Evolutionary conservation across 2,888 invertebrate species (phyloP), one percentile per base, ranked within the genome.

Genomic region (Mantis religiosa): DNA sequence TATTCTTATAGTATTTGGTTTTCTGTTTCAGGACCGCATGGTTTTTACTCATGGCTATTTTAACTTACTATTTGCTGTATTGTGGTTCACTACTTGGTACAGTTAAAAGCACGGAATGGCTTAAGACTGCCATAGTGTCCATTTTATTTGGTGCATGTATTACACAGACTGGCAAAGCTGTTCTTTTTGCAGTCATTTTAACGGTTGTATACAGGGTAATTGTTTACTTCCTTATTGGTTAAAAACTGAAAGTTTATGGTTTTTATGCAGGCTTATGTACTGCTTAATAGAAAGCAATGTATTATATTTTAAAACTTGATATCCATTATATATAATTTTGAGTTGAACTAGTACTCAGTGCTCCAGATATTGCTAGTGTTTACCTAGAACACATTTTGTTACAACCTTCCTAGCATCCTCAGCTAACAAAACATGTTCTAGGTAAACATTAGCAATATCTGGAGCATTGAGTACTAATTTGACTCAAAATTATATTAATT

Each of bases 141-240:
- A 82, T 88, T 2, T n/a, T 87, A n/a, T 25, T 87, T 20, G 87
- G 89, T 71, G 47, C 87, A n/a, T 84, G 88, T 6, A 14, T 89
- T 15, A 8, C 85, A 2, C 88, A 89, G 34, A 88, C 89, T 6
- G 27, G 87, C 47, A 89, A 89, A 87, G 88, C 87, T 4, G 9
- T 89, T 34, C 3, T 85, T 28, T 82, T 86, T 12, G 82, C 89
- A 25, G 9, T 83, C 20, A 54, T 89, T 82, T 83, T 71, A 71
- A 20, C 54, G 20, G 2, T 20, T 71, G 20, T 71, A 6, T 71
- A 20, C 20, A 20, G 54, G 25, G 54, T 71, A 71, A 71, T 3
- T 71, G 54, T 25, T 71, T 71, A 4, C 8, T 20, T 54, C 1
- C 2, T 71, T 71, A 71, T 71, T 15, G 4, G 4, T 71, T 71